Evolutionary conservation across 2,888 invertebrate genomes (phyloP).

Genomic region (Eilema sororculum): DNA sequence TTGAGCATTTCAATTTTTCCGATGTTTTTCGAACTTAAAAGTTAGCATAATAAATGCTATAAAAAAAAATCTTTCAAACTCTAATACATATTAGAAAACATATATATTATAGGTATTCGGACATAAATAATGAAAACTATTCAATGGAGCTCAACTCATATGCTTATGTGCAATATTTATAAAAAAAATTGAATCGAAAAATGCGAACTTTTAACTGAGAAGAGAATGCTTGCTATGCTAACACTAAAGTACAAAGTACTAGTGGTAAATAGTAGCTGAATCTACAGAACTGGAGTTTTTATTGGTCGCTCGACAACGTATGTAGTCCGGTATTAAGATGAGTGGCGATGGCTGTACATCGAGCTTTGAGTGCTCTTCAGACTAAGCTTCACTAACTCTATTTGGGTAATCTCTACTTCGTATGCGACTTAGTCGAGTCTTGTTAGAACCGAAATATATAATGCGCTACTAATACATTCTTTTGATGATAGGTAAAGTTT

Average conservation of each 20-base stretch:
- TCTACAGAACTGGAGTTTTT: conserved; percentile 1
- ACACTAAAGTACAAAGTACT: not conserved
- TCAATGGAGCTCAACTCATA: no score
- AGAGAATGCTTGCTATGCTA: not conserved
- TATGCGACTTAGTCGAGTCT: conserved; percentile 65
- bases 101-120: no score
- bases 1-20: no score
- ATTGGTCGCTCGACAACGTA: conserved; percentile 25
- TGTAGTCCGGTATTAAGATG: conserved; percentile 27
- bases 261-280: not conserved
- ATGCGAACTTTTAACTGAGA: not conserved
- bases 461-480: conserved; percentile 65
- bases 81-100: no score
- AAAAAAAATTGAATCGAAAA: no score
- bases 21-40: no score
- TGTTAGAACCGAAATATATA: conserved; percentile 65
- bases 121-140: not conserved
- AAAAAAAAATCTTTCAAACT: no score
- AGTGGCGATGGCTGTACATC: conserved; percentile 1
- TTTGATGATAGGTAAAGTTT: conserved; percentile 33
- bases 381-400: conserved; percentile 73
- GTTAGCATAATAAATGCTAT: no score
- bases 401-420: conserved; percentile 69
- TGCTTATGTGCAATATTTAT: no score
- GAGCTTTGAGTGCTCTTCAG: conserved; percentile 47